Evolutionary conservation across 1,140 invertebrate species (phyloP).

Genomic region (Drosophila repleta): DNA sequence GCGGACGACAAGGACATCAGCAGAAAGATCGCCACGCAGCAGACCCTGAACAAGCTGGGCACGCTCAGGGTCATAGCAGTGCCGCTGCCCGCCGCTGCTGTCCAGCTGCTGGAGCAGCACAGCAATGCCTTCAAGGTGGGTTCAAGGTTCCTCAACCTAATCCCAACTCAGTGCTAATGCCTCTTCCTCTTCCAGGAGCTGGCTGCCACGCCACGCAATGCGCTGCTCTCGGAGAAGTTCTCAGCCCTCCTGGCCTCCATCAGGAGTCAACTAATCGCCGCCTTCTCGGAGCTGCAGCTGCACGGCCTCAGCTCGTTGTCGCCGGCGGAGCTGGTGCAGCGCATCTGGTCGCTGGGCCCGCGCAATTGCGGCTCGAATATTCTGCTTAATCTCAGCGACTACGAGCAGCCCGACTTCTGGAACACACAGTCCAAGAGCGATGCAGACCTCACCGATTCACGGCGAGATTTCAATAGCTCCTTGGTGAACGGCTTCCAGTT

Average conservation of each 20-base stretch:
- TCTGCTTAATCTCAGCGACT: slow-evolving; percentile 90
- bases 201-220: slow-evolving; percentile 44
- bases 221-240: slow-evolving; percentile 69
- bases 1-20: slow-evolving; percentile 85
- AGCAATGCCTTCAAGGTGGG: slow-evolving; percentile 85
- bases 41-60: slow-evolving; percentile 90
- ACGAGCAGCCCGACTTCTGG: slow-evolving; percentile 81
- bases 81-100: slow-evolving; percentile 91
- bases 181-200: slow-evolving; percentile 47
- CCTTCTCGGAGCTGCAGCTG: slow-evolving; percentile 84
- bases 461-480: slow-evolving; percentile 89
- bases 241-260: slow-evolving; percentile 82
- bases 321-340: slow-evolving; percentile 84
- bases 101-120: slow-evolving; percentile 86
- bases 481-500: slow-evolving; percentile 98
- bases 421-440: slow-evolving; percentile 38
- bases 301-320: slow-evolving; percentile 47
- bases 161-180: neutral
- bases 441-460: slow-evolving; percentile 77
- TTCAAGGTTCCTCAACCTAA: fast-evolving
- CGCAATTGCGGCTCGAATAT: slow-evolving; percentile 95
- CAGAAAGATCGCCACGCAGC: slow-evolving; percentile 86
- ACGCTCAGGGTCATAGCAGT: slow-evolving; percentile 91
- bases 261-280: slow-evolving; percentile 87
- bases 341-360: slow-evolving; percentile 96